These are phyloP conservation scores for Thripadectes ignobilis DNA, from an alignment of 2,797 vertebrate species.

Conservation along the genomic window DNA sequence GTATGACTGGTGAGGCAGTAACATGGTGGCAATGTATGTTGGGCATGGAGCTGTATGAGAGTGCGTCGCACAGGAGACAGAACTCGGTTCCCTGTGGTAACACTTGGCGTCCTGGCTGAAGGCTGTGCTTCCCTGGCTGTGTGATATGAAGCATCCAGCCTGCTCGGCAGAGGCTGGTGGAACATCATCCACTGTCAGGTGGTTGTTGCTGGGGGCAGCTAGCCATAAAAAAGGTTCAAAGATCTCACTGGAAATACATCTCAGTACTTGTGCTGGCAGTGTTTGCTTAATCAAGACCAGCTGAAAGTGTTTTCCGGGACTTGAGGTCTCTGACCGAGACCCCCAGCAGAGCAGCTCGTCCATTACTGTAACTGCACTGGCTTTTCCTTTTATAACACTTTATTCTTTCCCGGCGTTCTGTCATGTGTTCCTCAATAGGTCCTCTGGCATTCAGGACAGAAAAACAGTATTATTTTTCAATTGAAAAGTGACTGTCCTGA, in stretches of 20 bases:
- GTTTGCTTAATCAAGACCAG: neutral
- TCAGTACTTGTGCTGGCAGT: neutral
- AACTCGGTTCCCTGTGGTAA: rapidly evolving
- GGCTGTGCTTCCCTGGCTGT: neutral
- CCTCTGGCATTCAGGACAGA: neutral
- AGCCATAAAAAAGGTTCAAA: slow-evolving; percentile 19
- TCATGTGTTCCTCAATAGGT: neutral
- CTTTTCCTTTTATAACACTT: neutral
- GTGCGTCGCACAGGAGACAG: rapidly evolving
- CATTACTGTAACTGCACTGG: neutral
- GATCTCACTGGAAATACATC: neutral
- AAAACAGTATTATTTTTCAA: neutral
- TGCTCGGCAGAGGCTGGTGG: rapidly evolving
- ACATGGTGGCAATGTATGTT: rapidly evolving
- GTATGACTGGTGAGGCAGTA: neutral
- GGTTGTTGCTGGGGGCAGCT: neutral
- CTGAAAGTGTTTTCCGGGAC: neutral
- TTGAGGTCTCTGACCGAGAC: neutral
- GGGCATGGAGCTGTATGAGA: rapidly evolving
- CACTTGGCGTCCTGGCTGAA: rapidly evolving
- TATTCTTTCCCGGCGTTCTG: neutral
- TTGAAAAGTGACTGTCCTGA: neutral
- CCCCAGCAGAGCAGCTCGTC: neutral
- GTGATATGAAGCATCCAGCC: rapidly evolving
- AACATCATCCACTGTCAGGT: rapidly evolving